Evolutionary conservation across 2,113 vertebrate species (phyloP).

Genomic region (Spilogale gracilis): DNA sequence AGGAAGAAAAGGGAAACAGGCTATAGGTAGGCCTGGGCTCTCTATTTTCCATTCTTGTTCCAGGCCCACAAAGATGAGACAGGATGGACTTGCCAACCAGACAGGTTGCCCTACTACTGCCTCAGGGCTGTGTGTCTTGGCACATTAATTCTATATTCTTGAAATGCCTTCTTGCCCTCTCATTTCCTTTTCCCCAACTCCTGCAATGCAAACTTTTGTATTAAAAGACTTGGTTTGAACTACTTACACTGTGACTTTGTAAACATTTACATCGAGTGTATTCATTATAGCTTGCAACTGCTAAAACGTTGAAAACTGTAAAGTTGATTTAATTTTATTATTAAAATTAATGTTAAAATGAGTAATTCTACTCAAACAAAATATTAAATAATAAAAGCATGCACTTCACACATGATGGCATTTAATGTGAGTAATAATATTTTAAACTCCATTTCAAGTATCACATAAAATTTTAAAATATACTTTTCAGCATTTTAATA

Average conservation of each 20-base stretch:
- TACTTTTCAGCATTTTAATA: slow-evolving; percentile 53
- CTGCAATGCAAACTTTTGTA: background rate
- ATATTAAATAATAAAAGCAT: slow-evolving; percentile 72
- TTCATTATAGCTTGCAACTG: background rate
- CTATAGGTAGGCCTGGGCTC: background rate
- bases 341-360: slow-evolving; percentile 50
- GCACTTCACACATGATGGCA: slow-evolving; percentile 21
- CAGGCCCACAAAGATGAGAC: background rate
- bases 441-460: slow-evolving; percentile 62
- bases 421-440: slow-evolving; percentile 70
- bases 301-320: slow-evolving; percentile 42
- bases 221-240: background rate
- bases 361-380: slow-evolving; percentile 67
- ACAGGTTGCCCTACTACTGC: background rate
- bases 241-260: background rate
- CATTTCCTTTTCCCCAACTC: background rate
- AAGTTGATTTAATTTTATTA: slow-evolving; percentile 62
- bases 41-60: background rate
- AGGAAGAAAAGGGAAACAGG: background rate
- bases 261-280: slow-evolving; percentile 1
- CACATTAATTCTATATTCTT: background rate
- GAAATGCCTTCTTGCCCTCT: background rate
- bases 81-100: background rate
- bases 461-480: slow-evolving; percentile 73
- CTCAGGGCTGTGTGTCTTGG: background rate